Evolutionary conservation across 2,888 invertebrate species (phyloP), one percentile per base, ranked within the genome.

Genomic region (Leptinotarsa peninsularis): DNA sequence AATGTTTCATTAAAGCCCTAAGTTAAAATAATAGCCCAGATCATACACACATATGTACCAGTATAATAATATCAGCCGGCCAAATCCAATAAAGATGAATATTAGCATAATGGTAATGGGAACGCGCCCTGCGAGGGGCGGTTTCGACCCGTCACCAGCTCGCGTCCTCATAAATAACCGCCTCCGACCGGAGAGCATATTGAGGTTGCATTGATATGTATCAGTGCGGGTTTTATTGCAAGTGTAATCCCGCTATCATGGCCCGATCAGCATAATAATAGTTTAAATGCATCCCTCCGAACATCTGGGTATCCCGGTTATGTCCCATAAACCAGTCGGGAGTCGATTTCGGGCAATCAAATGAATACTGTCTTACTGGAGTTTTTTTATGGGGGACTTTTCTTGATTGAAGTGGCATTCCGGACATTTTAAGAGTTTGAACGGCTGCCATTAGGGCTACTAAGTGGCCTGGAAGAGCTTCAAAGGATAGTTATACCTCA

Each of bases 251-350:
- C 83, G 85, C 87, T 88, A 88, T 89, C 89, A 88, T 87, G 84
- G 86, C 86, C 83, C 86, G 86, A 89, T 89, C 88, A 88, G 87
- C 89, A 89, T 89, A 89, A 89, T 89, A 89, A 88, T 88, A 86
- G 88, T 87, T 87, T 85, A 85, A 87, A 87, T 83, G 86, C 83
- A 82, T 80, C 84, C 84, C 84, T 83, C 82, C 81, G 79, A 86
- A 86, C 87, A 87, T 87, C 87, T 87, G 87, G 85, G 87, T 52
- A 66, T 54, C 63, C 63, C 60, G 60, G 66, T 71, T 52, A 66
- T 52, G 71, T 71, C 63, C 63, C 72, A 66, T 66, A 66, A 66
- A 52, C 49, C 72, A 17, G 66, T 23, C 72, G 66, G 43, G 66
- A 72, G 58, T 66, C 72, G 72, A 66, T 72, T 66, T 66, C 66